Evolutionary conservation across 2,797 vertebrate genomes (phyloP).

Genomic region (Erpetoichthys calabaricus): DNA sequence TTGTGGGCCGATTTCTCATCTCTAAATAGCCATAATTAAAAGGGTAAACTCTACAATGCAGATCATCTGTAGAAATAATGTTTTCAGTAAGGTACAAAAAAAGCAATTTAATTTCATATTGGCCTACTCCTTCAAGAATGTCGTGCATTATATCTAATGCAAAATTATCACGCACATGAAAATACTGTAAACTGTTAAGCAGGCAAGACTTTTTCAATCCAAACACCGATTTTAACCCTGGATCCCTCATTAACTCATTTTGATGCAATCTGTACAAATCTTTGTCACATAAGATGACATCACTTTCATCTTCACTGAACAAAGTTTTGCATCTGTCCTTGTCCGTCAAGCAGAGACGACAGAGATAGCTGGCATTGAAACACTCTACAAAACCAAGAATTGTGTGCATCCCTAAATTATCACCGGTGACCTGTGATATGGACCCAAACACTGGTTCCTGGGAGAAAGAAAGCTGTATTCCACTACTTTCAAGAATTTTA

Average conservation of each 20-base stretch:
- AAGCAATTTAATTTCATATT: slow-evolving; percentile 20
- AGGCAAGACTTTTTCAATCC: too few species aligned
- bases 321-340: slow-evolving; percentile 4
- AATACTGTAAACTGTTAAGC: too few species aligned
- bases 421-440: slow-evolving; percentile 14
- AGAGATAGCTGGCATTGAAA: slow-evolving; percentile 10
- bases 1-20: slow-evolving; percentile 12
- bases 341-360: slow-evolving; percentile 11
- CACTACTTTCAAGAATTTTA: slow-evolving; percentile 7
- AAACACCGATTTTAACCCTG: too few species aligned
- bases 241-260: too few species aligned
- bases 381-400: slow-evolving; percentile 1
- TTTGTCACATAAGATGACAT: too few species aligned
- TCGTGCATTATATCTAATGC: too few species aligned
- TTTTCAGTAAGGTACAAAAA: slow-evolving; percentile 16
- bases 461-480: slow-evolving; percentile 7
- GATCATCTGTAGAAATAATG: slow-evolving; percentile 15
- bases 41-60: slow-evolving; percentile 13
- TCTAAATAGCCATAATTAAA: slow-evolving; percentile 20
- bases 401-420: slow-evolving; percentile 12
- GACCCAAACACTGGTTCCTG: slow-evolving; percentile 4
- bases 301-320: too few species aligned
- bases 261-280: too few species aligned
- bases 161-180: too few species aligned
- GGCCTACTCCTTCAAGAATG: too few species aligned